Conservation (phyloP, 2,797 vertebrate species). For the Anguilla megastoma region DNA sequence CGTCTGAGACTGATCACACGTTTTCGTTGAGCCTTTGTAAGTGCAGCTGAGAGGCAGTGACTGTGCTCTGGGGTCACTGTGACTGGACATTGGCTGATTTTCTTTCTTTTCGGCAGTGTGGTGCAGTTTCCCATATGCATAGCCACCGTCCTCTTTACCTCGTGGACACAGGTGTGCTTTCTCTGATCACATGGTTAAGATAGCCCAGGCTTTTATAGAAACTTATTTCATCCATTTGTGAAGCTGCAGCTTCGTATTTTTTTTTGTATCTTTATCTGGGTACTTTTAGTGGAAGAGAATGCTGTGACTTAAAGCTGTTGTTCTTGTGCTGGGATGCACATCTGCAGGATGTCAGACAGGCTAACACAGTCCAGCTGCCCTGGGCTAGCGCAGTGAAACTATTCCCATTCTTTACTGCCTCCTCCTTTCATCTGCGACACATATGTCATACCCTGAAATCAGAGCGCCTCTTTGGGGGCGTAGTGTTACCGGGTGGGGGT, state of each 20-base stretch:
- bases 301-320: not conserved
- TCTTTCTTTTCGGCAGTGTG: not conserved
- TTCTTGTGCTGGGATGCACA: constrained; percentile 43
- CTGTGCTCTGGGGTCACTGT: not conserved
- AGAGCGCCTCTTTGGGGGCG: not conserved
- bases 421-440: constrained; percentile 56
- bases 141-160: not conserved
- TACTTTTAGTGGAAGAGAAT: not conserved
- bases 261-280: not conserved
- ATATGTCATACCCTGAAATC: constrained; percentile 46
- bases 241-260: not conserved
- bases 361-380: constrained; percentile 58
- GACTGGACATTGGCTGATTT: not conserved
- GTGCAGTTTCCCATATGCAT: not conserved
- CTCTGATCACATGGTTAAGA: not conserved
- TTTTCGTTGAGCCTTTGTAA: not conserved
- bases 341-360: constrained; percentile 57
- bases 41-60: not conserved
- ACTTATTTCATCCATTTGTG: not conserved
- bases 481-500: not conserved
- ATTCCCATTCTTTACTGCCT: constrained; percentile 47
- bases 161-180: not conserved
- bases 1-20: not conserved
- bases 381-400: constrained; percentile 24
- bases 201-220: not conserved